These are phyloP conservation scores for Pomphorhynchus laevis DNA, from an alignment of 1,140 invertebrate species.

Conservation along the genomic window DNA sequence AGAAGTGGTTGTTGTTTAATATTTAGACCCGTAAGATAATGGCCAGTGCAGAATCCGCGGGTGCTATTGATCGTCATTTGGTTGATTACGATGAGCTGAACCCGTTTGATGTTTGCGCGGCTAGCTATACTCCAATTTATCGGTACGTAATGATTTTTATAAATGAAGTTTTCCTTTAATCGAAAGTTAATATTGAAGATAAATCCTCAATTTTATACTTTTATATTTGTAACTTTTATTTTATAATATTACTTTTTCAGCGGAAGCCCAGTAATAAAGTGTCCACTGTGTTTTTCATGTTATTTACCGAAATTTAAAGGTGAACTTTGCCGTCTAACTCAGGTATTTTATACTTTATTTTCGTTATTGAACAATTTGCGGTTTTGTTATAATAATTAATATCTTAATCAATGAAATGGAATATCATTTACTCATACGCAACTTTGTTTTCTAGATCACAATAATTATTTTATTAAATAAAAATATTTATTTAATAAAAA, in stretches of 20 bases:
- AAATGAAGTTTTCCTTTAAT: not conserved
- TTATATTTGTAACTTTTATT: slow-evolving; percentile 13
- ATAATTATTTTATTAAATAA: no score
- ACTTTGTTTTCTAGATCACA: no score
- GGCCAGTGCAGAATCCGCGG: no score
- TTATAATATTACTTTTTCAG: slow-evolving; percentile 13
- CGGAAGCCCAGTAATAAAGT: slow-evolving; percentile 69
- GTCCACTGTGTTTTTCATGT: slow-evolving; percentile 53
- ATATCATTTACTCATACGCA: no score
- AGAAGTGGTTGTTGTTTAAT: no score
- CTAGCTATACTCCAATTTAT: slow-evolving; percentile 62
- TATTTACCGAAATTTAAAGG: slow-evolving; percentile 57
- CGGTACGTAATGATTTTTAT: slow-evolving; percentile 18
- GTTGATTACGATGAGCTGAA: slow-evolving; percentile 83
- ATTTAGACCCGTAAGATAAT: slow-evolving; percentile 61
- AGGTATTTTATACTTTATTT: slow-evolving; percentile 11
- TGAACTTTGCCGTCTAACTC: slow-evolving; percentile 31
- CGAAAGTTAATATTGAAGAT: not conserved
- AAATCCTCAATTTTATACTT: not conserved
- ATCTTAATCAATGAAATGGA: not conserved
- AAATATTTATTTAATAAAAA: no score
- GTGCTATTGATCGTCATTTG: slow-evolving; percentile 47
- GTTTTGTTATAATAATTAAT: not conserved
- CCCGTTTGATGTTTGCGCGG: slow-evolving; percentile 67
- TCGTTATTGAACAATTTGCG: not conserved